Evolutionary conservation across 2,797 vertebrate genomes (phyloP).

Genomic region (Numenius phaeopus): DNA sequence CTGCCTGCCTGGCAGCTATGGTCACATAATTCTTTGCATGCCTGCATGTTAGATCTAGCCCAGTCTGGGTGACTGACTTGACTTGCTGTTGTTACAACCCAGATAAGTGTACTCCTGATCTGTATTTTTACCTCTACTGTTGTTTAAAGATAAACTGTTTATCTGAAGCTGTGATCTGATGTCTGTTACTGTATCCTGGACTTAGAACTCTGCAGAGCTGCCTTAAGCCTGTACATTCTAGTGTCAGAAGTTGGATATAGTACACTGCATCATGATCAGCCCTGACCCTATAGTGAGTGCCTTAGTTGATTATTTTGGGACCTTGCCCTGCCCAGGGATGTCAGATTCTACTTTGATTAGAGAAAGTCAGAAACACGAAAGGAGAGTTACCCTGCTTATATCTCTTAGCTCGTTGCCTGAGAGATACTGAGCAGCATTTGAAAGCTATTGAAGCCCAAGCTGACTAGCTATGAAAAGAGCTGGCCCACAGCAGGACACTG

Average conservation of each 20-base stretch:
- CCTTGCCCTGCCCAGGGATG: rapidly evolving
- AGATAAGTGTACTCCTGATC: not conserved
- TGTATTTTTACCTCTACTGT: not conserved
- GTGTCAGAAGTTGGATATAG: not conserved
- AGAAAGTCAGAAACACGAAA: not conserved
- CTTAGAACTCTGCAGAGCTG: not conserved
- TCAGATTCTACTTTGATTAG: not conserved
- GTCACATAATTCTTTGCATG: not conserved
- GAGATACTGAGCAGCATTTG: not conserved
- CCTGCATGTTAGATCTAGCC: not conserved
- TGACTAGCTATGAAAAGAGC: not conserved
- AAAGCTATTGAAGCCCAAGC: not conserved
- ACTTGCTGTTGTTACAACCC: not conserved
- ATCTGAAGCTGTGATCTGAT: not conserved
- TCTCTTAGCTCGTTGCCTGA: not conserved
- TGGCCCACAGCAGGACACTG: not conserved
- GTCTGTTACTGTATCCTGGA: not conserved
- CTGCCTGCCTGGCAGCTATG: not conserved
- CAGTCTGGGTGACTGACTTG: not conserved
- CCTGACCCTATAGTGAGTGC: not conserved
- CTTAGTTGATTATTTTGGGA: not conserved
- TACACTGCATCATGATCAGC: not conserved
- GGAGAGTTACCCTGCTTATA: not conserved
- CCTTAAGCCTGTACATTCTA: not conserved
- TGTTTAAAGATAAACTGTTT: not conserved